Evolutionary conservation across 2,113 vertebrate genomes (phyloP).

Genomic region (Zootoca vivipara): DNA sequence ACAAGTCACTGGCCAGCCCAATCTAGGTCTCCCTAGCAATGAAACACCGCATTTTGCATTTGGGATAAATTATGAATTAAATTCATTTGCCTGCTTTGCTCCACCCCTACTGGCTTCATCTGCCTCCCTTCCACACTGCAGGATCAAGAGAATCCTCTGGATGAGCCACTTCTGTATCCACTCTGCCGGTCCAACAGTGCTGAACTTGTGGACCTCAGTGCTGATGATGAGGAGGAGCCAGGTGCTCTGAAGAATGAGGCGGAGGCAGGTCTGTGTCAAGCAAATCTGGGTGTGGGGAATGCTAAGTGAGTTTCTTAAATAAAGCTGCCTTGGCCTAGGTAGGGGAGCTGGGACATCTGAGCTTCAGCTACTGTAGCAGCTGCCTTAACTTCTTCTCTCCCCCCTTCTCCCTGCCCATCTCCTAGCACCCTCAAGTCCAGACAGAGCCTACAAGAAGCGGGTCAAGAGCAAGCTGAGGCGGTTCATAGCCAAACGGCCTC

Average conservation of each 20-base stretch:
- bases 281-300: no score
- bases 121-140: constrained; percentile 36
- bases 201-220: constrained; percentile 85
- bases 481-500: constrained; percentile 87
- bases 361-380: background rate
- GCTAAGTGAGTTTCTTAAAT: background rate
- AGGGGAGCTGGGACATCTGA: no score
- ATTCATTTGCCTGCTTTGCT: background rate
- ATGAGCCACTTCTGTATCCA: constrained; percentile 81
- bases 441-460: constrained; percentile 81
- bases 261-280: background rate
- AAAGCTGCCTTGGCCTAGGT: background rate
- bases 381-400: constrained; percentile 58
- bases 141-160: constrained; percentile 90
- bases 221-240: constrained; percentile 78
- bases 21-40: background rate
- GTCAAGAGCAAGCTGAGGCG: constrained; percentile 87
- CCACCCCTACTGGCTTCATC: fast-evolving
- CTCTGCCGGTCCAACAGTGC: constrained; percentile 73
- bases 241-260: background rate
- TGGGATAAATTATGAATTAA: background rate
- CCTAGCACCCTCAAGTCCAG: constrained; percentile 36
- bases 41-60: background rate
- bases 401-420: constrained; percentile 69
- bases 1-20: background rate